Base-by-base conservation (phyloP, 2,888 invertebrate species). In the Plagodis pulveraria region DNA sequence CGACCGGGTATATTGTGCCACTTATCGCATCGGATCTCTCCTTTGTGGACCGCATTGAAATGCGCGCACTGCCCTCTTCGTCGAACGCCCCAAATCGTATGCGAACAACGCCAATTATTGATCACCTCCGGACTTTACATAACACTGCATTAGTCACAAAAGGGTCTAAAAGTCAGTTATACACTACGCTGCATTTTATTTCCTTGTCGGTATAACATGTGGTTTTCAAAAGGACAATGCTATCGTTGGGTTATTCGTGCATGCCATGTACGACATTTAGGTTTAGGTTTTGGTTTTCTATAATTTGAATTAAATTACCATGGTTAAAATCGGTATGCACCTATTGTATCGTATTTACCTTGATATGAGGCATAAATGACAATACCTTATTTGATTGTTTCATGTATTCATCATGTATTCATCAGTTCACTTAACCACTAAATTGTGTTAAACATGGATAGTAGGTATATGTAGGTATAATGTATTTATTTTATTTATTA, bases 1-100 rank as follows among this genome's bases (percentile, higher is more conserved):
- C 83, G 89, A 88, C 89, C 90, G 84, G 60, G 79, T 82, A 86
- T 84, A 86, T 84, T 87, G 86, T 87, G 77, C 66, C 73, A 76
- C 76, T 82, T 91, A 91, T 91, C 91, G 84, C 73, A 76, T 86
- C 86, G 87, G 85, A 91, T 91, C 91, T 90, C 67, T 74, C 76
- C 86, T 90, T 90, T 89, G 87, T 84, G 70, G 64, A 70, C 66
- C 81, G 76, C 83, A 89, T 91, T 90, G 82, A 76, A 74, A 91
- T 91, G 87, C 91, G 76, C 69, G 71, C 70, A 71, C 71, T 70
- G 73, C 71, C 66, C 70, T 73, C 76, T 89, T 89, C 89, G 83
- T 34, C 81, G 89, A 89, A 90, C 85, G 80, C 74, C 80, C 89
- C 76, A 87, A 90, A 89, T 82, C 80, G 76, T 83, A 86, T 82